phyloP scores from a whole-genome alignment of 2,113 vertebrate species.

The Hyperoodon ampullatus region DNA sequence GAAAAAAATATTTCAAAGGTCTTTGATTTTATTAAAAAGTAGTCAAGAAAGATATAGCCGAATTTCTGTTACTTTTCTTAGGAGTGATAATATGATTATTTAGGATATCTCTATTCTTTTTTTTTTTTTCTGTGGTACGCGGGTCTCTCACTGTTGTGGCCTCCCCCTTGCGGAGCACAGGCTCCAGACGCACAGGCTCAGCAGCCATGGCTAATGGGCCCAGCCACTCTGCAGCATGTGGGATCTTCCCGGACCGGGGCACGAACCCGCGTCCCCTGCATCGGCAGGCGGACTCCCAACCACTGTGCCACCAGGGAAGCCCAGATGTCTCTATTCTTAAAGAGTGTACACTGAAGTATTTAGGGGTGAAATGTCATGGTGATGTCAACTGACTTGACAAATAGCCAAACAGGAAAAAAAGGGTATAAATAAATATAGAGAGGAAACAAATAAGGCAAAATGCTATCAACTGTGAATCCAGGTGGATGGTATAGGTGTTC shows the following conservation, averaged over 20 bases:
- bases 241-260: no score
- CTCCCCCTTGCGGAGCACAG: no score
- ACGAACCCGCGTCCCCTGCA: no score
- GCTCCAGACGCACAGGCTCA: no score
- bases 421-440: neutral
- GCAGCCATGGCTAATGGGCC: no score
- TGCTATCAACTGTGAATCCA: neutral
- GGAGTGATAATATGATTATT: neutral
- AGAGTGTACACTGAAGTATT: neutral
- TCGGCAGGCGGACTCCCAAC: no score
- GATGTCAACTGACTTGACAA: neutral
- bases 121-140: no score
- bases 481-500: neutral
- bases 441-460: neutral
- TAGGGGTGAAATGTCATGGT: neutral
- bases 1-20: neutral
- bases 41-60: neutral
- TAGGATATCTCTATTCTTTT: neutral
- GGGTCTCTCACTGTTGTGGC: no score
- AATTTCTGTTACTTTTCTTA: neutral
- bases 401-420: conserved; percentile 1
- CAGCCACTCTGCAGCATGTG: no score
- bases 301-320: no score
- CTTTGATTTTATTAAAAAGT: neutral
- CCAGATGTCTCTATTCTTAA: neutral